These are phyloP conservation scores for Calameuta filiformis DNA, from an alignment of 2,888 invertebrate genomes.

Conservation along the genomic window DNA sequence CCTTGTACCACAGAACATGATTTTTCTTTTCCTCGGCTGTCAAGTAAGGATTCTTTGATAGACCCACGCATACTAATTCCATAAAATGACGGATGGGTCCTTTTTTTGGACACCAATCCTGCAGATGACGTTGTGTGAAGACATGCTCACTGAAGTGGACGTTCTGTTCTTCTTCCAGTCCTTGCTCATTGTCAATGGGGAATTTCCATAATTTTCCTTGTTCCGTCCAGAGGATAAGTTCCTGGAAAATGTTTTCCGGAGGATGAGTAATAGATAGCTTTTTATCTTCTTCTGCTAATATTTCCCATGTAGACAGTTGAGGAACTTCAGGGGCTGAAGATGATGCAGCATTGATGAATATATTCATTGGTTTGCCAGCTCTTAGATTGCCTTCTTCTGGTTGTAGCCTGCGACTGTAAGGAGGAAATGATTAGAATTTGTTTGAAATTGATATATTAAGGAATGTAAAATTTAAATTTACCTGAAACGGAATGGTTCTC, in stretches of 20 bases:
- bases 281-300: conserved; percentile 75
- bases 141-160: conserved; percentile 94
- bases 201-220: conserved; percentile 96
- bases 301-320: conserved; percentile 76
- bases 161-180: conserved; percentile 73
- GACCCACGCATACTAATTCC: conserved; percentile 93
- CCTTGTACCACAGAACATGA: conserved; percentile 91
- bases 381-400: conserved; percentile 67
- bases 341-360: conserved; percentile 68
- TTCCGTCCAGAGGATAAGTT: conserved; percentile 93
- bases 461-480: neutral
- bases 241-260: conserved; percentile 90
- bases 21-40: conserved; percentile 88
- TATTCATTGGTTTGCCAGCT: conserved; percentile 72
- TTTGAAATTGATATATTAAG: neutral
- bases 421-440: neutral
- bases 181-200: conserved; percentile 97
- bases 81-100: conserved; percentile 97
- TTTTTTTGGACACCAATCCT: conserved; percentile 87
- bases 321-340: conserved; percentile 54
- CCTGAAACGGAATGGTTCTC: neutral
- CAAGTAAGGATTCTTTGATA: conserved; percentile 94
- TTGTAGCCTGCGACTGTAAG: neutral
- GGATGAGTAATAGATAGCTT: conserved; percentile 76
- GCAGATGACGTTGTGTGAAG: conserved; percentile 87